Evolutionary conservation across 1,140 invertebrate species (phyloP), one percentile per base, ranked within the genome.

Genomic region (Idris sp.): DNA sequence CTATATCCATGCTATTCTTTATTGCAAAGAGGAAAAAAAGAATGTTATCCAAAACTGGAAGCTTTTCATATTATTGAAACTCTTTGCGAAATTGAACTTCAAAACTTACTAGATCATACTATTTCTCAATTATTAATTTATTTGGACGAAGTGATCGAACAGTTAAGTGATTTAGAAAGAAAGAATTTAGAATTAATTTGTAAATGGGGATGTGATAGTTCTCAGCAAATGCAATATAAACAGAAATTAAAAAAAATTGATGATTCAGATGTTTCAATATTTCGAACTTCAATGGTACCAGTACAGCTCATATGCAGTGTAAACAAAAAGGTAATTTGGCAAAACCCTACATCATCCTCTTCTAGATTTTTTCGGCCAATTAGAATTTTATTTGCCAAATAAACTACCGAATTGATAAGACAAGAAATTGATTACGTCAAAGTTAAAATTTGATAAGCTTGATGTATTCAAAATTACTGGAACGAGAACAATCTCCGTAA

Each of bases 131-230:
- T 80, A 33, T 58, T 74, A 25, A 10, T 44, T 16, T 19, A 49
- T 10, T 43, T 69, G 59, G 13, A 19, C n/a, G 71, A 78, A 38
- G 68, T 77, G 8, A 71, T 78, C 13, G 31, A 71, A 19, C 58
- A 33, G 26, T 33, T 80, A n/a, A 40, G 25, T 64, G 13, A 26
- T 33, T 8, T 69, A 26, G 22, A 30, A 71, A 28, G 11, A 26
- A 6, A 73, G 61, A 41, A 31, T 31, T 56, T 79, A 31, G 30
- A 16, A 25, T 38, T 81, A 8, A 82, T 81, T 54, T 74, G 51
- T 13, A 84, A 84, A 43, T 83, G 81, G 81, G 81, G 78, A n/a
- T 82, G 74, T 49, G 82, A 84, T 74, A 81, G 81, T 48, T 80
- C 77, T 1, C 77, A 72, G 7, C 79, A 81, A 36, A 69, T 58